These are phyloP conservation scores for Elegia similella DNA, from an alignment of 2,888 invertebrate genomes.

Conservation along the genomic window DNA sequence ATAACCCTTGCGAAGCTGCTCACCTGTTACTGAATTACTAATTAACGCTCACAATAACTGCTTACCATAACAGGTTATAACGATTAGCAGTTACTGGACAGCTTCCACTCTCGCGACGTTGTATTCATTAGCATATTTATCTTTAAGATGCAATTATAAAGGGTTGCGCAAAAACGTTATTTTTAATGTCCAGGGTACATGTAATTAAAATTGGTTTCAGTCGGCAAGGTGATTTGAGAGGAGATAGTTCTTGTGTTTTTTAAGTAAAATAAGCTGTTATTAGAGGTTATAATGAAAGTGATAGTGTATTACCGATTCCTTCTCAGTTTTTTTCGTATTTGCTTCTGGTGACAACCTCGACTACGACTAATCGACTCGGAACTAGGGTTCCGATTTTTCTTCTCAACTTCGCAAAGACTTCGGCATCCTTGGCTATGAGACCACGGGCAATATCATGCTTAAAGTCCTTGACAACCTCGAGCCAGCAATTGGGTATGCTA, in stretches of 20 bases:
- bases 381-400: too few relatives aligned
- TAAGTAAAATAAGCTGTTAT: too few relatives aligned
- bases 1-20: slow-evolving; percentile 58
- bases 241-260: background rate
- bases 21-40: slow-evolving; percentile 56
- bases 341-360: too few relatives aligned
- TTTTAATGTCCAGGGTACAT: slow-evolving; percentile 20
- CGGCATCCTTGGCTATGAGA: too few relatives aligned
- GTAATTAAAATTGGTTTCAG: slow-evolving; percentile 2
- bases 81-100: slow-evolving; percentile 11
- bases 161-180: slow-evolving; percentile 26
- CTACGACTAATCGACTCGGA: too few relatives aligned
- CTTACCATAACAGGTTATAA: slow-evolving; percentile 17
- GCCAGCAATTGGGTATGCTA: too few relatives aligned
- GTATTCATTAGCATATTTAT: slow-evolving; percentile 48
- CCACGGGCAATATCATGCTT: too few relatives aligned
- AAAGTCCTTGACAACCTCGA: too few relatives aligned
- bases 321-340: too few relatives aligned
- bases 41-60: slow-evolving; percentile 35
- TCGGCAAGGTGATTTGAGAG: background rate
- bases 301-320: too few relatives aligned
- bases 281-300: too few relatives aligned
- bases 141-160: slow-evolving; percentile 26
- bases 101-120: slow-evolving; percentile 46
- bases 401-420: too few relatives aligned